These are phyloP conservation scores for Euplagia quadripunctaria DNA, from an alignment of 2,888 invertebrate genomes.

Conservation along the genomic window DNA sequence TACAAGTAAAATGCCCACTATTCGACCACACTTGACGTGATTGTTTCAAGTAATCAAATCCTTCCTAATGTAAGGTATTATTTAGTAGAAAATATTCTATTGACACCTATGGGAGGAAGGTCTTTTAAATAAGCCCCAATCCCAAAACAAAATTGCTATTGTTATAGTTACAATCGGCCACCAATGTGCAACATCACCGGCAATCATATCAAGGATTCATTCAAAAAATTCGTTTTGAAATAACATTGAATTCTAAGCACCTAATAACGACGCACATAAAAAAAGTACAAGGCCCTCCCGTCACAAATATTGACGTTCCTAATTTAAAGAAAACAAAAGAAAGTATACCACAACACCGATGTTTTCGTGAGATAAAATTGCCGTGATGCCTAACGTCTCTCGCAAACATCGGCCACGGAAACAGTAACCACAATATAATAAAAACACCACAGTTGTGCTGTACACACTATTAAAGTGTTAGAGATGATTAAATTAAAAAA, in stretches of 20 bases:
- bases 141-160: not conserved
- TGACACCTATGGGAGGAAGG: not conserved
- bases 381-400: not conserved
- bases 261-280: not conserved
- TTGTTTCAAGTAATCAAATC: too few species aligned
- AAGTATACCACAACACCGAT: slow-evolving; percentile 54
- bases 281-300: slow-evolving; percentile 32
- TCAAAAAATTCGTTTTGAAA: not conserved
- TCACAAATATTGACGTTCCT: slow-evolving; percentile 42
- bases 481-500: too few species aligned
- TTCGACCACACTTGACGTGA: too few species aligned
- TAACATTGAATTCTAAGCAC: slow-evolving; percentile 29
- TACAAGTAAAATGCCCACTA: not conserved
- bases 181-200: not conserved
- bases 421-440: not conserved
- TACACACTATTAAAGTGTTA: too few species aligned
- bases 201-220: not conserved
- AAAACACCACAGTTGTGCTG: not conserved
- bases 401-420: not conserved
- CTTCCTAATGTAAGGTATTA: too few species aligned
- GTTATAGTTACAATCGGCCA: not conserved
- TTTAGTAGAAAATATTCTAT: too few species aligned
- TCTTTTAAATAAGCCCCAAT: not conserved
- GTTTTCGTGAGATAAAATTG: slow-evolving; percentile 55
- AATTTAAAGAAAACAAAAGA: slow-evolving; percentile 53